Evolutionary conservation across 1,140 invertebrate genomes (phyloP), one percentile per base, ranked within the genome.

Genomic region (Atta cephalotes): DNA sequence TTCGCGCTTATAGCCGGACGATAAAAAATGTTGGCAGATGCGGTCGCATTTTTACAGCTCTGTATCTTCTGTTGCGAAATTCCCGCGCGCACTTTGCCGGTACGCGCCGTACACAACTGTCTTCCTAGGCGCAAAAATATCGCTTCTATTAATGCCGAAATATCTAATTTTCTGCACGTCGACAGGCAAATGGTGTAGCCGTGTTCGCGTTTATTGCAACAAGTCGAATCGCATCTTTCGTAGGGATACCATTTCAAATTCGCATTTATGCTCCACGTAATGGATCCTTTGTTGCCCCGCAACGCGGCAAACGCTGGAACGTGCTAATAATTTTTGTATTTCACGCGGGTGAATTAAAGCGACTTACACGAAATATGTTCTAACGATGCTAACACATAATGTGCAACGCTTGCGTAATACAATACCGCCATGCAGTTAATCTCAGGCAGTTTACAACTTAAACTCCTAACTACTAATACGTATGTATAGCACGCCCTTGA

Each of bases 391-490:
- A n/a, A 35, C 39, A 18, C 39, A 70, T 70, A 70, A 51, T 70
- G 45, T 51, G 66, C 66, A 28, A 70, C 45, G 66, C n/a, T 21
- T 25, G 39, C 63, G 78, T 70, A 25, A 31, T 21, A 56, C 49
- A 71, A 71, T 68, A 21, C 31, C 56, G 80, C 51, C 39, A n/a
- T 35, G 21, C 45, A 84, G 80, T 84, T 84, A 84, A 84, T 84
- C 70, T 74, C 70, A 62, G 72, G 21, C 58, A 76, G 56, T 76
- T 84, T 74, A 51, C 80, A 25, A 74, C 72, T 56, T 82, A 74
- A 82, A 74, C 80, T 82, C 35, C 35, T 49, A 63, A 82, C 80
- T 84, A 49, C 25, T 62, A 74, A 82, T 84, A 70, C 66, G 25
- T 51, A 70, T 51, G 21, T 49, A 74, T 74, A 82, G 56, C 56